phyloP scores from a whole-genome alignment of 2,797 vertebrate species.

The Eidolon dupreanum region DNA sequence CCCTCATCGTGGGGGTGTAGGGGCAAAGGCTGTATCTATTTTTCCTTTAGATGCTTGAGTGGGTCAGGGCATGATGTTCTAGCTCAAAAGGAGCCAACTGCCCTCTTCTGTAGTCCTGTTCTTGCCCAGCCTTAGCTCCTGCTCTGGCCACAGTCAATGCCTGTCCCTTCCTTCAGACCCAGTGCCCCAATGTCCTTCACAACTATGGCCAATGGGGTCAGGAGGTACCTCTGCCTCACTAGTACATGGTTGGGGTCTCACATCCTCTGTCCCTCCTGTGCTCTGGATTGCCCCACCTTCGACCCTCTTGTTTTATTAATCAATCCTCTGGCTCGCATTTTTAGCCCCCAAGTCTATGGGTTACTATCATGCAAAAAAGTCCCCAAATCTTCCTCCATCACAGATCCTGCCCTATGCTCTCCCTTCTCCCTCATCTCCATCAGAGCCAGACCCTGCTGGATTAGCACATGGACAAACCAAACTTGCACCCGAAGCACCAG shows the following conservation, averaged over 20 bases:
- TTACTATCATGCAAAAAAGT: neutral
- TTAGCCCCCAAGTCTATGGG: neutral
- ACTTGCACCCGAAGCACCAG: rapidly evolving
- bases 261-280: neutral
- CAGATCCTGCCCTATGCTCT: neutral
- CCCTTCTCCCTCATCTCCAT: neutral
- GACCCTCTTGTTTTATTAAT: neutral
- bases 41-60: neutral
- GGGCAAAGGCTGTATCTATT: neutral
- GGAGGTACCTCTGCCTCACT: neutral
- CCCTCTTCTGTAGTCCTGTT: neutral
- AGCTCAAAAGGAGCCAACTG: neutral
- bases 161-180: neutral
- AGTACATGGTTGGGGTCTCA: neutral
- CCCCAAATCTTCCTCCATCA: neutral
- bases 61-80: neutral
- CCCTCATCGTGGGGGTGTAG: neutral
- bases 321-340: neutral
- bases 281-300: neutral
- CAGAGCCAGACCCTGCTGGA: neutral
- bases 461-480: neutral
- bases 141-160: rapidly evolving
- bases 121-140: neutral
- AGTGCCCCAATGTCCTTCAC: rapidly evolving
- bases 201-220: neutral